Evolutionary conservation across 2,113 vertebrate species (phyloP), one percentile per base, ranked within the genome.

Genomic region (Mugil cephalus): DNA sequence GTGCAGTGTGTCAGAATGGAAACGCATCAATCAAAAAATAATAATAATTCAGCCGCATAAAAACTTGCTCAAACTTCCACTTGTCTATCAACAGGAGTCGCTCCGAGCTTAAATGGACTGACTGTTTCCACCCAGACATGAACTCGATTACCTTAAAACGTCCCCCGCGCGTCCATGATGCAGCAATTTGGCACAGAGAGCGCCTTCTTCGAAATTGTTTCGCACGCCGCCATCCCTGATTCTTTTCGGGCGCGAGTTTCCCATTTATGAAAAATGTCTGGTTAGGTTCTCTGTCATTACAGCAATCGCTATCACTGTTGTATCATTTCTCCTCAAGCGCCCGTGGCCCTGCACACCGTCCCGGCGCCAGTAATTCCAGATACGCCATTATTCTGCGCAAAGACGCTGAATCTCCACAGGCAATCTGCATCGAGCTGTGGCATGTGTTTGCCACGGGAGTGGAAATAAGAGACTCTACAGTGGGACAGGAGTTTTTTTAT

Each of bases 281-380:
- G 88, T 90, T 88, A 78, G 85, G 70, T 55, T n/a, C 75, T 85
- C 90, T 92, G 86, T 94, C 85, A 94, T 94, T 93, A 94, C 45
- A 18, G 74, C 86, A 92, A 91, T 92, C 87, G 77, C 77, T 92
- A 69, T 81, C 77, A 18, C 69, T 79, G 88, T 87, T 88, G 89
- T 90, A 81, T 89, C 86, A 84, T 92, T 92, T 92, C 62, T 84
- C 71, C 78, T 88, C 80, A 74, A 89, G 91, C 39, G 58, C 85
- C 80, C 85, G 60, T 86, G 86, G 59, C 71, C 72, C 79, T 36
- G 43, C 9, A 59, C 50, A 60, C 72, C 38, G 34, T 88, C 66
- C 74, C 62, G 13, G 58, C 64, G 34, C 60, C 68, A 52, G 80
- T 43, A 82, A 82, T 87, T 89, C 51, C 60, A 74, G 66, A 83